Evolutionary conservation across 2,888 invertebrate genomes (phyloP), one percentile per base, ranked within the genome.

Genomic region (Lasioglossum leucozonium): DNA sequence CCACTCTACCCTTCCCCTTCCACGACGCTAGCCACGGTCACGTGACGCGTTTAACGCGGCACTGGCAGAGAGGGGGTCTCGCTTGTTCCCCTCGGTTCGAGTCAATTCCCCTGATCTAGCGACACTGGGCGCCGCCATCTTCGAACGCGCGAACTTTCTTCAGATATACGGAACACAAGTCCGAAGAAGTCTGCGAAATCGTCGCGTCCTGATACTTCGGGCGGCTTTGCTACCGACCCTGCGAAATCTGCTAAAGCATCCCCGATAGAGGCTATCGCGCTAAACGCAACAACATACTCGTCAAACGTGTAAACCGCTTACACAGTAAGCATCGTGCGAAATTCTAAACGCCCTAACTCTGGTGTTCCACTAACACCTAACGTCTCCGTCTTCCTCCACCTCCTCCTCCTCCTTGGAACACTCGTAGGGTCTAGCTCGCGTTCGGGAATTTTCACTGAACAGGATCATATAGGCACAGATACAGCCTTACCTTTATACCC

Each of bases 271-370:
- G 55, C 69, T 44, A 65, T 73, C 81, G 55, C 44, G 51, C 67
- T 72, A 73, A 65, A 67, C 30, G 30, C 37, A 47, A 81, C 72
- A 75, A 74, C 81, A 79, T 76, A 79, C 72, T 77, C 78, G 58
- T 84, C 79, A 83, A 72, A 83, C 58, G 81, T 76, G 77, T 72
- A 86, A 69, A 69, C 69, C 90, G 90, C 91, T 92, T 92, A 92
- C 91, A 92, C 84, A 86, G 92, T 92, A 92, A 92, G 92, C 92
- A 87, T 86, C 72, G 79, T 87, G 86, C 78, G 4, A 77, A 82
- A 83, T 72, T 74, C 82, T 79, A 79, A 80, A 71, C 75, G 79
- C 44, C 65, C 51, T 11, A 73, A 78, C 65, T 73, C 67, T 47
- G 72, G 55, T 62, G 71, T 72, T 40, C 16, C 72, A 3, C 76